These are phyloP conservation scores for Himalopsyche kuldschensis DNA, from an alignment of 2,888 invertebrate genomes.

Conservation along the genomic window DNA sequence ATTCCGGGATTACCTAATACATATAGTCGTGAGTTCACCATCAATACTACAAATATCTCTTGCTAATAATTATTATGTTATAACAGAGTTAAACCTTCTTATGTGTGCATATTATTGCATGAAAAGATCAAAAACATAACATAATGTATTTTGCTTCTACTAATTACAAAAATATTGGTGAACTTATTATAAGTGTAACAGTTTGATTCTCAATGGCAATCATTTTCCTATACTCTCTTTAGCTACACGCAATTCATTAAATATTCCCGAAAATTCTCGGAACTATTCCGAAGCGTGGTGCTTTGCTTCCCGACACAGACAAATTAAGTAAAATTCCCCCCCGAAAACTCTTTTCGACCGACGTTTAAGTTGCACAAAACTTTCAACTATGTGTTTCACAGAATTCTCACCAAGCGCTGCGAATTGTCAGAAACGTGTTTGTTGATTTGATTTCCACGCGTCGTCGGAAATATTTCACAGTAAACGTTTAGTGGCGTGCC, in stretches of 20 bases:
- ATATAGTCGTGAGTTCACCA: too few relatives aligned
- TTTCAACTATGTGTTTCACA: background rate
- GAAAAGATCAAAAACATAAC: too few relatives aligned
- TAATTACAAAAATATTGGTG: too few relatives aligned
- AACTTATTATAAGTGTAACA: too few relatives aligned
- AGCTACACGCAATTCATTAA: background rate
- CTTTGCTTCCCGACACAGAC: background rate
- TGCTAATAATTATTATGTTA: too few relatives aligned
- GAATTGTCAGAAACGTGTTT: background rate
- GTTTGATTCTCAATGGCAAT: too few relatives aligned
- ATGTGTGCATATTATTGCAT: too few relatives aligned
- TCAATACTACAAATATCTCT: too few relatives aligned
- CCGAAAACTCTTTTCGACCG: background rate
- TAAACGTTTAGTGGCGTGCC: background rate
- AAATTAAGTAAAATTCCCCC: background rate
- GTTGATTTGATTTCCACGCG: background rate
- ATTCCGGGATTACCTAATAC: too few relatives aligned
- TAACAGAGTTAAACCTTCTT: too few relatives aligned
- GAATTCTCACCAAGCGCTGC: background rate
- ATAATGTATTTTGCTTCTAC: too few relatives aligned
- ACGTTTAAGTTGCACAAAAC: background rate
- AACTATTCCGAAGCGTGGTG: background rate
- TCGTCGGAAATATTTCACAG: background rate
- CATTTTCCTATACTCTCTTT: too few relatives aligned
- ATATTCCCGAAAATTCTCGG: background rate